A percentile compares a stretch with the other conserved stretches of the same genome.
Conservation (phyloP, 2,888 invertebrate genomes). For the Melolontha melolontha region DNA sequence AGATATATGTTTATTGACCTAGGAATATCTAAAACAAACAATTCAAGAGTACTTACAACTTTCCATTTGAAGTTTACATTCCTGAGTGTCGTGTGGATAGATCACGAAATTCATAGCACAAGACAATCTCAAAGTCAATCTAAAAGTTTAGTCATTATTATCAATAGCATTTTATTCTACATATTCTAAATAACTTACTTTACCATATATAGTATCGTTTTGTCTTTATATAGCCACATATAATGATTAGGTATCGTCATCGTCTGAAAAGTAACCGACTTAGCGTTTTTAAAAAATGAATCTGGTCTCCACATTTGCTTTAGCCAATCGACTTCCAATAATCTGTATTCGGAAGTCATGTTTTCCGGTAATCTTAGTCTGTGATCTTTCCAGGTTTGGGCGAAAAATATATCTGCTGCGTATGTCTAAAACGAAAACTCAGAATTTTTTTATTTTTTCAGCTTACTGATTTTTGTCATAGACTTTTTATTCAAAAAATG, state of each 20-base stretch:
- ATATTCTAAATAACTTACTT: constrained; percentile 70
- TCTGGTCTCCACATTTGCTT: constrained; percentile 95
- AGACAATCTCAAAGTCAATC: constrained; percentile 85
- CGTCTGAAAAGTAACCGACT: constrained; percentile 92
- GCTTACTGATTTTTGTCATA: no score
- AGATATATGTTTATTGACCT: no score
- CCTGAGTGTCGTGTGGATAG: constrained; percentile 95
- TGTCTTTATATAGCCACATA: constrained; percentile 90
- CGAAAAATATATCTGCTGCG: constrained; percentile 92
- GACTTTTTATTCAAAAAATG: no score
- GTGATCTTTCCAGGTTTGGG: constrained; percentile 94
- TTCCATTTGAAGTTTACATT: constrained; percentile 94
- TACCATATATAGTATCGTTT: constrained; percentile 87
- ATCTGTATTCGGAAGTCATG: constrained; percentile 91
- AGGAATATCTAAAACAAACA: neutral
- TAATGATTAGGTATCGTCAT: constrained; percentile 97
- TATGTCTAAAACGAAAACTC: constrained; percentile 74
- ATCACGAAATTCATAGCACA: constrained; percentile 96
- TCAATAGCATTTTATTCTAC: neutral
- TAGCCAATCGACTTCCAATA: constrained; percentile 90
- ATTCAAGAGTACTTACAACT: constrained; percentile 79
- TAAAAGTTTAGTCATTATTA: constrained; percentile 53
- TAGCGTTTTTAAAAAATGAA: constrained; percentile 94
- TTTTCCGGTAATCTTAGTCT: constrained; percentile 87
- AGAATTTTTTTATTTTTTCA: no score